These are phyloP conservation scores for Smittia sp. DNA, from an alignment of 2,888 invertebrate species.

Conservation along the genomic window DNA sequence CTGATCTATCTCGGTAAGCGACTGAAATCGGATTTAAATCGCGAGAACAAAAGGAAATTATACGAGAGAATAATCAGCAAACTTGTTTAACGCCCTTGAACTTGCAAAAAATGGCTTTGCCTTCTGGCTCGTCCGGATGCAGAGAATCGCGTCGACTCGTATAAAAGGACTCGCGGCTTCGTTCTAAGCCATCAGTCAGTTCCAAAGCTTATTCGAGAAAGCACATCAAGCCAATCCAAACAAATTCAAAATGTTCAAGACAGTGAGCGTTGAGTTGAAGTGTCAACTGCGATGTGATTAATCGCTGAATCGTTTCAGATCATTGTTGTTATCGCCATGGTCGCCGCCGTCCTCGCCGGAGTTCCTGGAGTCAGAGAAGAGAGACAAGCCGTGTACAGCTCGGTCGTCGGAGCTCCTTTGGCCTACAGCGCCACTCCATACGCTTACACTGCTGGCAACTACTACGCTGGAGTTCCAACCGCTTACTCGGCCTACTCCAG, in stretches of 20 bases:
- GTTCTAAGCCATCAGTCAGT: conserved; percentile 11
- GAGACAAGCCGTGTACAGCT: conserved; percentile 4
- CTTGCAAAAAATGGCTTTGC: conserved; percentile 2
- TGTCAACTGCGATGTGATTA: not conserved
- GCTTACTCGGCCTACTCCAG: not conserved
- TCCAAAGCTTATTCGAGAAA: not conserved
- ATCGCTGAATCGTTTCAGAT: not conserved
- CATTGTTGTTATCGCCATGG: not conserved
- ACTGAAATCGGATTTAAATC: no score
- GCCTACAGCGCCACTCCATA: not conserved
- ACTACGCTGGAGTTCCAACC: not conserved
- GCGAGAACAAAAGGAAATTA: not conserved
- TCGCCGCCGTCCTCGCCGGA: not conserved
- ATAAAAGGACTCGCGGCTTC: not conserved
- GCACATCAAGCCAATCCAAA: not conserved
- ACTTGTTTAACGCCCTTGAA: conserved; percentile 18
- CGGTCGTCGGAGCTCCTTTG: not conserved
- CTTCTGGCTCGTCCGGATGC: not conserved
- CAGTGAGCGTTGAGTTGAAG: not conserved
- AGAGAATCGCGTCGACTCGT: not conserved
- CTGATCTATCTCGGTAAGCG: no score
- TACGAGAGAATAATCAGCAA: not conserved
- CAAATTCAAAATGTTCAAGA: conserved; percentile 17
- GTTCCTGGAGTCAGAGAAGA: not conserved
- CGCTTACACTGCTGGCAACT: not conserved